These are phyloP conservation scores for Hecatera dysodea DNA, from an alignment of 2,888 invertebrate genomes.

Conservation along the genomic window DNA sequence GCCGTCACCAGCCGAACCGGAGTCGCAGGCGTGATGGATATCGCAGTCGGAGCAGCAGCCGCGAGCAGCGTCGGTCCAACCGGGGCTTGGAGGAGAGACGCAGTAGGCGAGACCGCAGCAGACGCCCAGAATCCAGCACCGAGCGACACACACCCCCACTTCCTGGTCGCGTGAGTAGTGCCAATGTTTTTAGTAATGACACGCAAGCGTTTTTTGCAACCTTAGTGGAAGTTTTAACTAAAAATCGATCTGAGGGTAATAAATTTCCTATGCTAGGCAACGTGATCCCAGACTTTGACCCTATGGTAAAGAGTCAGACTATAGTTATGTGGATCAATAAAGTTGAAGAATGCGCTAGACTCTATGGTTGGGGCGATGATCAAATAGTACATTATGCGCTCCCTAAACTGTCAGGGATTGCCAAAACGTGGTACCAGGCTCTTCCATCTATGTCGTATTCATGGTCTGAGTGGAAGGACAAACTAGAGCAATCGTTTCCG, in stretches of 20 bases:
- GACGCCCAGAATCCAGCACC: not conserved
- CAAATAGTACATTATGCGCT: conserved; percentile 3
- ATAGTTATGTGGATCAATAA: conserved; percentile 11
- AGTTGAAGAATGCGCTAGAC: not conserved
- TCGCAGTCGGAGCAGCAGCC: conserved; percentile 1
- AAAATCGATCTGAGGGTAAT: not conserved
- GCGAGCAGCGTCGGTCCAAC: not conserved
- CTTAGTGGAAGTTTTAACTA: conserved; percentile 2
- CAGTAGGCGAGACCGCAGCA: not conserved
- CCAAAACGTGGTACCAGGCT: not conserved
- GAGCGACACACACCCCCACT: too few relatives aligned
- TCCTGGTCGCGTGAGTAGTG: too few relatives aligned
- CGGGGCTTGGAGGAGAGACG: not conserved
- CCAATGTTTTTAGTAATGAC: not conserved
- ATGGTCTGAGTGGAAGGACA: conserved; percentile 3
- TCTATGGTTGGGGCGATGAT: conserved; percentile 1
- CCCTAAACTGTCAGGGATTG: conserved; percentile 8
- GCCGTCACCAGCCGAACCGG: not conserved
- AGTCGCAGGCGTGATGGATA: not conserved
- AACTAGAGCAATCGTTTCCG: conserved; percentile 5
- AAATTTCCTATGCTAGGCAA: conserved; percentile 11
- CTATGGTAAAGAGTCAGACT: conserved; percentile 2
- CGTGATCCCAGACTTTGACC: conserved; percentile 2
- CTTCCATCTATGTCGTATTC: conserved; percentile 11
- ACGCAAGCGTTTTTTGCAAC: conserved; percentile 1